Base-by-base conservation (phyloP, 2,113 vertebrate species). In the Oreotrochilus melanogaster region DNA sequence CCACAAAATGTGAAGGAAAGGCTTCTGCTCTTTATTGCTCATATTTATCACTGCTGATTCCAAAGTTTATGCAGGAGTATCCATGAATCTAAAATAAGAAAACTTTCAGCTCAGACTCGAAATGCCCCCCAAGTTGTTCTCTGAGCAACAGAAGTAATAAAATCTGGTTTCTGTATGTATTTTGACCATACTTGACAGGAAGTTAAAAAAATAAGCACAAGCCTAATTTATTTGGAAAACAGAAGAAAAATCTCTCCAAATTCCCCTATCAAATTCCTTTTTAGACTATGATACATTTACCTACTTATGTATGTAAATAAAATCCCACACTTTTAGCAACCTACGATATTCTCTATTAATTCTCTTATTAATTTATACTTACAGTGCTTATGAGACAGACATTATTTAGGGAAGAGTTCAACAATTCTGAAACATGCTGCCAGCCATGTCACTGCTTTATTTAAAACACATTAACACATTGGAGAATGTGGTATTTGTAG, bases 381-480 rank as follows among this genome's bases (percentile, higher is more conserved):
- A 25, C 84, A 72, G 86, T 24, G 53, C 76, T 81, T 84, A 75
- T 30, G 57, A 92, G 86, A 81, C 76, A 91, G 93, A 84, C 76
- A 81, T 78, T 60, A 86, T 81, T 93, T 88, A 60, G 61, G 69
- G 83, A 92, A 70, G 62, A 64, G 61, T 64, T 84, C 65, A 93
- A 91, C 89, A 94, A 93, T 61, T 88, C 91, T 95, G 79, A 86
- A 92, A 81, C 72, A 54, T 58, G 86, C 86, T 92, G 91, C 94
- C 92, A 96, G 94, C 86, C 90, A 22, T 81, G 86, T 54, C 94
- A 91, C 57, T 71, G 66, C 70, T 81, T 91, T 93, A 92, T 87
- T 91, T 84, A 81, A 95, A 88, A 78, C 86, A 90, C 79, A 86
- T 90, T 79, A 85, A 83, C 92, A 90, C 88, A 43, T 58, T 31